phyloP scores from a whole-genome alignment of 2,888 invertebrate species.

The Leucophenga montana region DNA sequence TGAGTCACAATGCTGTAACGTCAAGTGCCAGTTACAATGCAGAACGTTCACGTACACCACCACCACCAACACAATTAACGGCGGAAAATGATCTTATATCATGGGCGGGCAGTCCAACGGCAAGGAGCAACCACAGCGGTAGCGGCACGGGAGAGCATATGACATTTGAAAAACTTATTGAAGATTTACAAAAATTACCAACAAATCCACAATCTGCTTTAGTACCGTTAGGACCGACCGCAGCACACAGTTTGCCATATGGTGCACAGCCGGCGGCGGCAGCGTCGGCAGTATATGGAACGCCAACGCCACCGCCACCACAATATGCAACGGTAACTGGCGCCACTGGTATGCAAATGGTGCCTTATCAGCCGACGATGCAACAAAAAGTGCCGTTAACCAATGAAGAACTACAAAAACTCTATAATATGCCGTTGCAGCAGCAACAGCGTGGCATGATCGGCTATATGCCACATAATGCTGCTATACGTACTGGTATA shows the following conservation, averaged over 20 bases:
- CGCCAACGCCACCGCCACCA: background rate
- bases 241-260: conserved; percentile 36
- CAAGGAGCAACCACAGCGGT: background rate
- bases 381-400: conserved; percentile 69
- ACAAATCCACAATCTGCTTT: conserved; percentile 56
- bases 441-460: conserved; percentile 50
- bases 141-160: conserved; percentile 73
- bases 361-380: conserved; percentile 61
- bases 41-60: conserved; percentile 62
- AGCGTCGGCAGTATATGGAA: conserved; percentile 23
- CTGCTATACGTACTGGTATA: conserved; percentile 16
- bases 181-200: conserved; percentile 74
- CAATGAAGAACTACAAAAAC: conserved; percentile 68
- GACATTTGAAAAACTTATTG: conserved; percentile 78
- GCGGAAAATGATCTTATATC: conserved; percentile 80
- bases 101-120: conserved; percentile 78
- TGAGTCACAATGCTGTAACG: conserved; percentile 34
- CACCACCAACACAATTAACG: conserved; percentile 41
- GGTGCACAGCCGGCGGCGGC: background rate
- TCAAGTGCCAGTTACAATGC: conserved; percentile 26
- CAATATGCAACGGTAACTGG: conserved; percentile 45
- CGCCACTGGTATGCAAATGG: conserved; percentile 61
- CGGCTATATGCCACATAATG: conserved; percentile 25
- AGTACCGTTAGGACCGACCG: conserved; percentile 59
- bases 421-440: conserved; percentile 68